These are phyloP conservation scores for Brachyhypopomus occidentalis DNA, from an alignment of 2,113 vertebrate species.

Conservation along the genomic window DNA sequence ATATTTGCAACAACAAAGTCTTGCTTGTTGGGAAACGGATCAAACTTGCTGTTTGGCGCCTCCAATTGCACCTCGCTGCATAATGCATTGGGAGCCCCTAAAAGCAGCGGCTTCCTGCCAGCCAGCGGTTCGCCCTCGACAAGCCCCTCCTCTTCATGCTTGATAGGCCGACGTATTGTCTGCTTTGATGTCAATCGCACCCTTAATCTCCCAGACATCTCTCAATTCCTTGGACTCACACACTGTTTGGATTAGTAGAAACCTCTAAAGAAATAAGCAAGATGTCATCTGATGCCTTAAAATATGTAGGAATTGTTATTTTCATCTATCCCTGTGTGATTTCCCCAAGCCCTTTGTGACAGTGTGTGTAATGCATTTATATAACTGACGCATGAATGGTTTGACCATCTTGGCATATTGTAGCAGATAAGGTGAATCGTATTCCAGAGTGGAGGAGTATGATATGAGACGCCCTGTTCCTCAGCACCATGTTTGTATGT, in stretches of 20 bases:
- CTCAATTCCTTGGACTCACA: conserved; percentile 35
- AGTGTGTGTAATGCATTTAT: neutral
- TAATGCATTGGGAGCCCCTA: neutral
- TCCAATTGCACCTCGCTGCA: neutral
- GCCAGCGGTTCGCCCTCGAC: neutral
- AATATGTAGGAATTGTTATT: conserved; percentile 18
- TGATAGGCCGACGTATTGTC: conserved; percentile 34
- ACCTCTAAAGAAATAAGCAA: conserved; percentile 12
- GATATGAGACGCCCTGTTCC: neutral
- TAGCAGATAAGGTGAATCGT: too few species aligned
- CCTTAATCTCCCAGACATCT: neutral
- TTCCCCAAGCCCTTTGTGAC: neutral
- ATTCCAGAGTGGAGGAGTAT: neutral
- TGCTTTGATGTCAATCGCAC: conserved; percentile 24
- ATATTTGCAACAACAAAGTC: too few species aligned
- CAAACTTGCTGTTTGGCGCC: neutral
- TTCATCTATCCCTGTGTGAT: neutral
- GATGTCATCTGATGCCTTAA: conserved; percentile 15
- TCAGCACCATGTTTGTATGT: neutral
- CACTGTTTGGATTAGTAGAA: conserved; percentile 17
- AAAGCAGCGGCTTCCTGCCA: neutral
- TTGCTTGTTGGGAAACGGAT: too few species aligned
- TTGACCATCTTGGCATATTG: neutral
- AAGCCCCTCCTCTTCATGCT: conserved; percentile 11
- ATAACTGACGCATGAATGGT: neutral